Evolutionary conservation across 2,888 invertebrate genomes (phyloP).

Genomic region (Temnothorax ravouxi): DNA sequence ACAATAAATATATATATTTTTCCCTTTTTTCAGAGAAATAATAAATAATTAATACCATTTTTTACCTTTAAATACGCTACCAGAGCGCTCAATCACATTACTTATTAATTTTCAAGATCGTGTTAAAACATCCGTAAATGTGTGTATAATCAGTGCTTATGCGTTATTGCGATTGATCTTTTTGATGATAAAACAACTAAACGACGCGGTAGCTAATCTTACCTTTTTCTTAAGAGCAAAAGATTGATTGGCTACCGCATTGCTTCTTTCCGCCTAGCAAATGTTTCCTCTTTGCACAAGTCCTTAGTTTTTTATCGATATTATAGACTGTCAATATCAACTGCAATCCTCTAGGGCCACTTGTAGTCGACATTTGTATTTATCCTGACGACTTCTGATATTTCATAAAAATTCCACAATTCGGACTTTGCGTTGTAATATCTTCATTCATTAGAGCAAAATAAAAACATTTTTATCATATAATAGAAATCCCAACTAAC

Average conservation of each 20-base stretch:
- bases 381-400: background rate
- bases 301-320: background rate
- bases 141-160: background rate
- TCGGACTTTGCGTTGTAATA: background rate
- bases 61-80: too few species aligned
- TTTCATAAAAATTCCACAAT: background rate
- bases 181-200: background rate
- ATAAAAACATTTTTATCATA: background rate
- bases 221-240: slow-evolving; percentile 9
- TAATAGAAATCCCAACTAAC: background rate
- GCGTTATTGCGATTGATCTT: background rate
- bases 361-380: background rate
- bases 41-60: too few species aligned
- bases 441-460: background rate
- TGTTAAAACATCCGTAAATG: background rate
- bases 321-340: background rate
- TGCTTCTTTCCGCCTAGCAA: background rate
- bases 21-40: too few species aligned
- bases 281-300: background rate
- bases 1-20: too few species aligned
- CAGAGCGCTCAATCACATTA: too few species aligned
- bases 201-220: background rate
- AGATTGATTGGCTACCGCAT: background rate
- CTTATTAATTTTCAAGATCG: too few species aligned
- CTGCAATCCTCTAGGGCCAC: background rate